phyloP scores from a whole-genome alignment of 2,888 invertebrate species.

The Exocentrus adspersus region DNA sequence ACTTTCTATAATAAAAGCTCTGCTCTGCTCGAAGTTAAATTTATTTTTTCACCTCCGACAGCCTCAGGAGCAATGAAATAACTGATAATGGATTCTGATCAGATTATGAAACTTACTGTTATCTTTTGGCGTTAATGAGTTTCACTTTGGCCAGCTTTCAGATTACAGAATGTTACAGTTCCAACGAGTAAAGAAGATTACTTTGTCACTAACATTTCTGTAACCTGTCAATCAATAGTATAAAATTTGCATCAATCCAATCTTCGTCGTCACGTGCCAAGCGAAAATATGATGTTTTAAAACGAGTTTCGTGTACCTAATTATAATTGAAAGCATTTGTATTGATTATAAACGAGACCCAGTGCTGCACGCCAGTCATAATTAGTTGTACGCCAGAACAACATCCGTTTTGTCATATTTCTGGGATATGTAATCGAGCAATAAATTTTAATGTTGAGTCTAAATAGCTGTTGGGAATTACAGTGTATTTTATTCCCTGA shows the following conservation, averaged over 20 bases:
- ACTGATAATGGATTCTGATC: conserved; percentile 43
- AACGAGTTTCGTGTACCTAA: not conserved
- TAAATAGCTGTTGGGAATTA: not conserved
- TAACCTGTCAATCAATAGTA: too few relatives aligned
- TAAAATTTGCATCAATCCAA: too few relatives aligned
- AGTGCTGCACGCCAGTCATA: not conserved
- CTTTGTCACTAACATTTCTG: too few relatives aligned
- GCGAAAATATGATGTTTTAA: not conserved
- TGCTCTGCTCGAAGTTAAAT: not conserved
- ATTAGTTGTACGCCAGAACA: not conserved
- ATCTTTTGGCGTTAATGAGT: conserved; percentile 31
- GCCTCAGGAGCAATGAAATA: conserved; percentile 21
- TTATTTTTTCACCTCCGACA: not conserved
- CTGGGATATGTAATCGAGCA: not conserved
- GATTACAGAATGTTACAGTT: conserved; percentile 23
- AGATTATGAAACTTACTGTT: conserved; percentile 37
- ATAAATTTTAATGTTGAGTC: not conserved
- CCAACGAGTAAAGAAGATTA: not conserved
- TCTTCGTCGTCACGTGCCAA: too few relatives aligned
- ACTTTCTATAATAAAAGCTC: too few relatives aligned
- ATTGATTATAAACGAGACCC: not conserved
- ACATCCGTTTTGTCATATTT: not conserved
- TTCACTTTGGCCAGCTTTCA: conserved; percentile 28
- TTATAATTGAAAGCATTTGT: conserved; percentile 6
- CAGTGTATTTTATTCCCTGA: too few relatives aligned